phyloP scores from a whole-genome alignment of 2,113 vertebrate genomes.

The Anolis carolinensis region DNA sequence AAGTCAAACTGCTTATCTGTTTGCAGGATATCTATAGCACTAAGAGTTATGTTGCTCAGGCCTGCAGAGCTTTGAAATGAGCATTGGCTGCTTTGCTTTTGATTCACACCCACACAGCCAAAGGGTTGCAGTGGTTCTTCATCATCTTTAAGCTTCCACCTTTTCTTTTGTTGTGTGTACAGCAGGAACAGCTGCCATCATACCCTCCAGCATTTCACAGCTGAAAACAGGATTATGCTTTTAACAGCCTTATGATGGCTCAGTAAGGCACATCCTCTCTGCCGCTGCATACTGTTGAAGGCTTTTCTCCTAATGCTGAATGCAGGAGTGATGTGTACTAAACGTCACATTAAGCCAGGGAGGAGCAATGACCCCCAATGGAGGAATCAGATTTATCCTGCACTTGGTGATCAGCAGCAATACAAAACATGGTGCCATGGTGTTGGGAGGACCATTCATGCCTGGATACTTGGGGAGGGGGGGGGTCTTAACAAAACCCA shows the following conservation, averaged over 20 bases:
- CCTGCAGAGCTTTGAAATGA: background rate
- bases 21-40: background rate
- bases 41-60: background rate
- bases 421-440: no score
- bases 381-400: no score
- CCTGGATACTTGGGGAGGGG: no score
- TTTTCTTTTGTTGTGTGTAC: no score
- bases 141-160: background rate
- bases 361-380: no score
- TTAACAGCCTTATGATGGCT: background rate
- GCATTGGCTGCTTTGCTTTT: background rate
- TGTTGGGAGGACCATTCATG: no score
- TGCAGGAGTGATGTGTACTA: no score
- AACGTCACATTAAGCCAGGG: no score
- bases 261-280: background rate
- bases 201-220: background rate
- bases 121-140: background rate
- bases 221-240: background rate
- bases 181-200: background rate
- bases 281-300: background rate
- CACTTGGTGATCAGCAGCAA: no score
- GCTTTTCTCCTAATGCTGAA: background rate
- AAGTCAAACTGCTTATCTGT: background rate
- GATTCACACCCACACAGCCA: background rate
- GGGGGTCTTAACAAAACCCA: no score